Percentiles rank a stretch among this genome's conserved stretches.
Conservation (phyloP, 2,888 invertebrate genomes). For the Ophraella communa region DNA sequence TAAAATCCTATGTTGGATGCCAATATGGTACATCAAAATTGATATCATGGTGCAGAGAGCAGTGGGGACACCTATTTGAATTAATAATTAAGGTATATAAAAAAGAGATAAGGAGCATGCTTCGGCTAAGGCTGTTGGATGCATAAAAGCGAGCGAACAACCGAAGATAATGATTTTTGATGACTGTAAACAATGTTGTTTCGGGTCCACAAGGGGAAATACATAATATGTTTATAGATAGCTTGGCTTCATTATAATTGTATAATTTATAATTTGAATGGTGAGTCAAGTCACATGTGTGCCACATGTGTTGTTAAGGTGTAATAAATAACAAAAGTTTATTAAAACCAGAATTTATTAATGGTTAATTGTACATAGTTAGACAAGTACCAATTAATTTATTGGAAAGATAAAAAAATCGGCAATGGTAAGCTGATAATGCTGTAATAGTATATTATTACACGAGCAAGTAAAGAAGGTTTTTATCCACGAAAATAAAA, state of each 20-base stretch:
- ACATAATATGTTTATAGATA: background rate
- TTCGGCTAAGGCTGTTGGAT: slow-evolving; percentile 21
- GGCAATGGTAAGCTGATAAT: no score
- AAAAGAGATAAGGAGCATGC: slow-evolving; percentile 27
- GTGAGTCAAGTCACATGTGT: no score
- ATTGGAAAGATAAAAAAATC: no score
- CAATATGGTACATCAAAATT: background rate
- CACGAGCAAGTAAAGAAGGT: no score
- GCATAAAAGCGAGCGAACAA: slow-evolving; percentile 22
- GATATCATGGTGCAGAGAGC: slow-evolving; percentile 12
- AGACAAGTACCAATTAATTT: no score
- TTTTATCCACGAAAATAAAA: no score
- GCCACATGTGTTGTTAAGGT: no score
- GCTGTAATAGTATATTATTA: no score
- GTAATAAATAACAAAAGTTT: no score
- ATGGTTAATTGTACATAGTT: no score
- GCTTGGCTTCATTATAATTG: background rate
- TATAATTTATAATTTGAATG: background rate
- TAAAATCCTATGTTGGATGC: no score
- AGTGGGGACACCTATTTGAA: slow-evolving; percentile 23
- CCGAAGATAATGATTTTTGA: slow-evolving; percentile 29
- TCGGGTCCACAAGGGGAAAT: background rate
- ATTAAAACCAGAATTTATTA: no score
- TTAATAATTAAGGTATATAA: slow-evolving; percentile 31
- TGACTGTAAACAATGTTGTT: slow-evolving; percentile 31